A percentile compares a stretch with the other conserved stretches of the same genome.
These are phyloP conservation scores for Thymallus thymallus DNA, from an alignment of 2,113 vertebrate genomes.

Conservation along the genomic window DNA sequence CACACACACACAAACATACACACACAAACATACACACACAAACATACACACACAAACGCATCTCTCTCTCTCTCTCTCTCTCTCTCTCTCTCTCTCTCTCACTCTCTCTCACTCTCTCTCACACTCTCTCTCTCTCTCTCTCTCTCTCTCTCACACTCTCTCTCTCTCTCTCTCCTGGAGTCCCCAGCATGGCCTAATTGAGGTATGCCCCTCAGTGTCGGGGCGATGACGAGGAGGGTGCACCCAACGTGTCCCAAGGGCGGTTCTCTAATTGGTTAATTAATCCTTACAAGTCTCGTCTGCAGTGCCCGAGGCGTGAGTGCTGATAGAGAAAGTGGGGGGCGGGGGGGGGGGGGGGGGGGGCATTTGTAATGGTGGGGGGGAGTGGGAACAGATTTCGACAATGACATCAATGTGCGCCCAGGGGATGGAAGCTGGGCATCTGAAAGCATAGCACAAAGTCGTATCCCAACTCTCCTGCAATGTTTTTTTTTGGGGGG, in stretches of 20 bases:
- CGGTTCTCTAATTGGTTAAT: conserved; percentile 73
- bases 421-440: background rate
- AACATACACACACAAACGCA: too few species aligned
- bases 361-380: background rate
- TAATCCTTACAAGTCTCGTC: conserved; percentile 65
- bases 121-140: background rate
- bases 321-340: background rate
- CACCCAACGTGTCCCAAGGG: conserved; percentile 61
- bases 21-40: background rate
- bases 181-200: conserved; percentile 61
- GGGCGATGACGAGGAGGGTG: conserved; percentile 44
- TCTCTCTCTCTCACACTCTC: background rate
- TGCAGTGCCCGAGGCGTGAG: conserved; percentile 49
- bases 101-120: too few species aligned
- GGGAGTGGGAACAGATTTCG: conserved; percentile 30
- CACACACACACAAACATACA: background rate
- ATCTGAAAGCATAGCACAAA: background rate
- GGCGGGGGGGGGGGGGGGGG: conserved; percentile 28
- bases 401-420: conserved; percentile 52
- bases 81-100: background rate
- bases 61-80: background rate
- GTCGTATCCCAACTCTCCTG: background rate
- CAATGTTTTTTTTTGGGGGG: background rate
- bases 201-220: conserved; percentile 32
- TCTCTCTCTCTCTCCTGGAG: background rate